A percentile compares a stretch with the other conserved stretches of the same genome.
Evolutionary conservation across 2,797 vertebrate genomes (phyloP).

Genomic region (Sebastes minor): DNA sequence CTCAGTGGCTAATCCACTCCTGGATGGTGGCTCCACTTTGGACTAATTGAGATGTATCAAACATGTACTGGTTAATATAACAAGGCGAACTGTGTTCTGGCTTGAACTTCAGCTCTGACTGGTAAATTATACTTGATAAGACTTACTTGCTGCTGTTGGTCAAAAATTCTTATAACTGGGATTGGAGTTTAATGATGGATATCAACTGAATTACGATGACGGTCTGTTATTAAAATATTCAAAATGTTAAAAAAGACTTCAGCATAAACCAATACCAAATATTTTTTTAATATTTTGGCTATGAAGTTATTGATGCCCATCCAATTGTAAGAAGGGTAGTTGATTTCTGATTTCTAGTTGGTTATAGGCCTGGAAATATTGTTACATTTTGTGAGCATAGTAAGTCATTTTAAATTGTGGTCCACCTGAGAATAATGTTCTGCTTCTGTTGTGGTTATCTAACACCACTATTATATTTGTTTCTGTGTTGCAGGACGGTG

Average conservation of each 20-base stretch:
- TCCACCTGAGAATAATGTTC: neutral
- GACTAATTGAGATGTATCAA: conserved; percentile 38
- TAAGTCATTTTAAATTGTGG: neutral
- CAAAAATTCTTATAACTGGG: neutral
- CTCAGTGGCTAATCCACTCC: conserved; percentile 44
- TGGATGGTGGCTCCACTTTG: conserved; percentile 24
- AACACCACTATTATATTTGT: neutral
- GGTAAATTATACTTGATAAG: neutral
- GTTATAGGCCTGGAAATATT: neutral
- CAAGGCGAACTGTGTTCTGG: conserved; percentile 1
- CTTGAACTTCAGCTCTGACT: neutral
- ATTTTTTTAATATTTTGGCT: neutral
- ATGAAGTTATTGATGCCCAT: neutral
- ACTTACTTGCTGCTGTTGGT: neutral
- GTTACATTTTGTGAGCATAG: neutral
- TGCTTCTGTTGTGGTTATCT: neutral
- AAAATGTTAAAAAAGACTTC: neutral
- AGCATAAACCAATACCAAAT: neutral
- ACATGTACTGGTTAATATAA: conserved; percentile 12
- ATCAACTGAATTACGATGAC: neutral
- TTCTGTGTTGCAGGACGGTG: conserved; percentile 82
- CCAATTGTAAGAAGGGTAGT: neutral
- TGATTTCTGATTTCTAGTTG: neutral
- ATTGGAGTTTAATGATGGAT: neutral
- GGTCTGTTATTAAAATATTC: neutral